phyloP scores from a whole-genome alignment of 2,888 invertebrate species.

The Tiliacea aurago region DNA sequence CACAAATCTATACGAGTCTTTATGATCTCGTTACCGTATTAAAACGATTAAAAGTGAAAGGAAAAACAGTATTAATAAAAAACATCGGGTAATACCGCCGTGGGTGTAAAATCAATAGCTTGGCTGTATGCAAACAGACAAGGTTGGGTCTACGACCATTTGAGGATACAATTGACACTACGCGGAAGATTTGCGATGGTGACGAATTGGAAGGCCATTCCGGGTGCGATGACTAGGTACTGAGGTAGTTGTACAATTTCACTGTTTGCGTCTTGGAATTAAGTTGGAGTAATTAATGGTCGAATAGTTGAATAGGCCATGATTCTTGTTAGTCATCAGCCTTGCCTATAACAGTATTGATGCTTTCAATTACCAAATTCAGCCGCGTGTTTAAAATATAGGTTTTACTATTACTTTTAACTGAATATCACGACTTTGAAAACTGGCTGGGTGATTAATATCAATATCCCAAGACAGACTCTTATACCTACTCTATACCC shows the following conservation, averaged over 20 bases:
- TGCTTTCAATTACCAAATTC: not conserved
- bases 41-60: constrained; percentile 53
- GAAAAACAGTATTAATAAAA: constrained; percentile 39
- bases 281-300: not conserved
- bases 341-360: not conserved
- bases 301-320: not conserved
- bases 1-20: no score
- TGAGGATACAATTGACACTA: constrained; percentile 57
- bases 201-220: constrained; percentile 58
- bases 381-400: not conserved
- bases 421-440: not conserved
- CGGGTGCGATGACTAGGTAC: constrained; percentile 33
- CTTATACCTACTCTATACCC: no score
- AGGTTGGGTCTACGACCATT: constrained; percentile 61
- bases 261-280: not conserved
- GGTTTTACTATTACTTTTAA: not conserved
- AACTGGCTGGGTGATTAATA: not conserved
- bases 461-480: not conserved
- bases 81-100: constrained; percentile 38
- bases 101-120: constrained; percentile 67
- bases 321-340: not conserved
- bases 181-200: constrained; percentile 62
- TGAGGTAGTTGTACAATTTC: constrained; percentile 9
- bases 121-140: constrained; percentile 55
- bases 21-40: constrained; percentile 27